Percentiles rank a stretch among this genome's conserved stretches.
Conservation (phyloP, 2,797 vertebrate genomes). For the Sphaeramia orbicularis region DNA sequence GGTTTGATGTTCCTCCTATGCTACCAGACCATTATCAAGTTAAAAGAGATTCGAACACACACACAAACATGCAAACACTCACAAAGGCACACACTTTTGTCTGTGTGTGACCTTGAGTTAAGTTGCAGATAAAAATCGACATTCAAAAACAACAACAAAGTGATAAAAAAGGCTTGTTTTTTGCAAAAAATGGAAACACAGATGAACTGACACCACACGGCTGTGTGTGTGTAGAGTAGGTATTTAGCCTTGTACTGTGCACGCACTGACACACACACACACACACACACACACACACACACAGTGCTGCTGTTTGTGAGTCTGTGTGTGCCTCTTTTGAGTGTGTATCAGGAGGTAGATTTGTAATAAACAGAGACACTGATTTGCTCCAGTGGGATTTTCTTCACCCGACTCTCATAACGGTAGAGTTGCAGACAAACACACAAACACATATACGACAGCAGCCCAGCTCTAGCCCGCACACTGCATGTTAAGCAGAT, state of each 20-base stretch:
- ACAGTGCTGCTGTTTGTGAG: not conserved
- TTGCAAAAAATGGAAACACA: constrained; percentile 4
- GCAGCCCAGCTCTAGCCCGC: constrained; percentile 9
- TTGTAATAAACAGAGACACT: constrained; percentile 55
- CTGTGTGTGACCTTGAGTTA: constrained; percentile 47
- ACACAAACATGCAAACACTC: not conserved
- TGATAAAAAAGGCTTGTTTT: constrained; percentile 12
- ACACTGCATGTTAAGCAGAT: constrained; percentile 50
- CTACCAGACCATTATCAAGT: constrained; percentile 48
- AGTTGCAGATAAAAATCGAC: constrained; percentile 39
- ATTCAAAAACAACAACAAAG: constrained; percentile 18
- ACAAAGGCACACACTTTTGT: not conserved
- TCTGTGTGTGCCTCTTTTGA: constrained; percentile 1
- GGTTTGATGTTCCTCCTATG: constrained; percentile 37
- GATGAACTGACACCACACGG: not conserved
- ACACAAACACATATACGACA: constrained; percentile 10
- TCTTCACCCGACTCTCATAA: constrained; percentile 47
- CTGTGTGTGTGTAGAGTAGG: not conserved
- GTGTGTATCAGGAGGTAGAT: constrained; percentile 35
- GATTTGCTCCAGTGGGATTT: constrained; percentile 60
- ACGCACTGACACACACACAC: not conserved
- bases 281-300: not conserved
- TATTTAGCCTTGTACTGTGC: not conserved
- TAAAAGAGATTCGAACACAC: not conserved
- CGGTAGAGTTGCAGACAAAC: constrained; percentile 47